Conservation (phyloP, 2,888 invertebrate genomes). For the Tyria jacobaeae region DNA sequence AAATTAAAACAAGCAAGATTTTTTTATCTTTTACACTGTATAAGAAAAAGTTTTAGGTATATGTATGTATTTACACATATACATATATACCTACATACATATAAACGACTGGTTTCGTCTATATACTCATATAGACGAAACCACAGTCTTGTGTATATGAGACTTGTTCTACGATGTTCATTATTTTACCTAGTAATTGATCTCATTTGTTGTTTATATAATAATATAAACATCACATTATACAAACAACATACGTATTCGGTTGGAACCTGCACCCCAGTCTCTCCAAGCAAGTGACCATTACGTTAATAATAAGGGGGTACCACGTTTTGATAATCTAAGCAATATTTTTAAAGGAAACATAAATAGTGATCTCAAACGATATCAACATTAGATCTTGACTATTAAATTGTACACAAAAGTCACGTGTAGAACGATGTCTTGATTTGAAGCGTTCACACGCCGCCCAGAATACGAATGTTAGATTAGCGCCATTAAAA, state of each 20-base stretch:
- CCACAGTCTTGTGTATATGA: too few relatives aligned
- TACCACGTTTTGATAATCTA: background rate
- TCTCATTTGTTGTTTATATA: background rate
- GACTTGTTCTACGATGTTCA: too few relatives aligned
- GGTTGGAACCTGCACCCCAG: too few relatives aligned
- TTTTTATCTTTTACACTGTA: too few relatives aligned
- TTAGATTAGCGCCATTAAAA: slow-evolving; percentile 46
- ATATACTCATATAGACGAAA: too few relatives aligned
- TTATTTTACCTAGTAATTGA: background rate
- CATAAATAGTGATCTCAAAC: background rate
- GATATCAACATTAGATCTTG: background rate
- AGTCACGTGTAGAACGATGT: slow-evolving; percentile 35
- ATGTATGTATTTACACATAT: too few relatives aligned
- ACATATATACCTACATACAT: too few relatives aligned
- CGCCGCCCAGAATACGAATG: slow-evolving; percentile 43
- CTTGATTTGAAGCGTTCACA: slow-evolving; percentile 26
- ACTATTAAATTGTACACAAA: slow-evolving; percentile 9
- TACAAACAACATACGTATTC: too few relatives aligned
- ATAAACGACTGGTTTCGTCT: too few relatives aligned
- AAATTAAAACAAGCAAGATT: too few relatives aligned
- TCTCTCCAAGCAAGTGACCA: background rate
- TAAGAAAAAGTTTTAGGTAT: too few relatives aligned
- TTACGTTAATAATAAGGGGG: background rate
- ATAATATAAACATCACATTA: too few relatives aligned
- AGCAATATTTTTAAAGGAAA: background rate